phyloP scores from a whole-genome alignment of 2,113 vertebrate species.

The Heliornis fulica region DNA sequence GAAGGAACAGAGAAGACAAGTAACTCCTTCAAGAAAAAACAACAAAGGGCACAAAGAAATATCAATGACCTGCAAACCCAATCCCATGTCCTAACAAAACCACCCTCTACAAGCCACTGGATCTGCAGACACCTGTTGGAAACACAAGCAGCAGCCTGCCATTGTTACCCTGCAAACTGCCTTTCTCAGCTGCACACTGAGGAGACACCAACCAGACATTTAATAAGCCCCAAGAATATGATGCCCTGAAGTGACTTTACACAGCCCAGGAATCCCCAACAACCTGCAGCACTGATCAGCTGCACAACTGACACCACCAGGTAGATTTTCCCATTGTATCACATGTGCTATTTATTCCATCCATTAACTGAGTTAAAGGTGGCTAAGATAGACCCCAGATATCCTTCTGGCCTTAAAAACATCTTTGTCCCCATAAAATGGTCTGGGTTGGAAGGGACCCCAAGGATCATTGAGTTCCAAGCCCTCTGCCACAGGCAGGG shows the following conservation, averaged over 20 bases:
- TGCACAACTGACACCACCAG: neutral
- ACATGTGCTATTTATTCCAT: neutral
- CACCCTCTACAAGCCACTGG: too few species aligned
- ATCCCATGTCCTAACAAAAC: too few species aligned
- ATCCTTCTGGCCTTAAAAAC: conserved; percentile 8
- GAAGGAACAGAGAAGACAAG: too few species aligned
- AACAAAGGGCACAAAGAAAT: too few species aligned
- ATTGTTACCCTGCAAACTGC: neutral
- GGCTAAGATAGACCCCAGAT: conserved; percentile 17
- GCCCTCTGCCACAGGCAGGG: too few species aligned
- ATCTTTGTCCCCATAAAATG: too few species aligned
- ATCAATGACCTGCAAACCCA: too few species aligned
- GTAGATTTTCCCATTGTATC: neutral
- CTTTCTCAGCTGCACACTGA: neutral
- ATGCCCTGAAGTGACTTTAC: neutral
- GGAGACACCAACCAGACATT: neutral
- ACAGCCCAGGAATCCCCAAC: neutral
- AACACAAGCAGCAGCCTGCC: neutral
- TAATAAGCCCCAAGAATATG: neutral
- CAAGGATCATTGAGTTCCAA: too few species aligned
- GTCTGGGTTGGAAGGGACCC: too few species aligned
- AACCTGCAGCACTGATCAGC: neutral
- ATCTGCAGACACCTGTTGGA: neutral
- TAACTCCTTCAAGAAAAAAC: too few species aligned
- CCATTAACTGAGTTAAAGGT: conserved; percentile 12